Percentiles rank a stretch among this genome's conserved stretches.
Conservation (phyloP, 2,797 vertebrate species). For the Gadopsis bispinosus region DNA sequence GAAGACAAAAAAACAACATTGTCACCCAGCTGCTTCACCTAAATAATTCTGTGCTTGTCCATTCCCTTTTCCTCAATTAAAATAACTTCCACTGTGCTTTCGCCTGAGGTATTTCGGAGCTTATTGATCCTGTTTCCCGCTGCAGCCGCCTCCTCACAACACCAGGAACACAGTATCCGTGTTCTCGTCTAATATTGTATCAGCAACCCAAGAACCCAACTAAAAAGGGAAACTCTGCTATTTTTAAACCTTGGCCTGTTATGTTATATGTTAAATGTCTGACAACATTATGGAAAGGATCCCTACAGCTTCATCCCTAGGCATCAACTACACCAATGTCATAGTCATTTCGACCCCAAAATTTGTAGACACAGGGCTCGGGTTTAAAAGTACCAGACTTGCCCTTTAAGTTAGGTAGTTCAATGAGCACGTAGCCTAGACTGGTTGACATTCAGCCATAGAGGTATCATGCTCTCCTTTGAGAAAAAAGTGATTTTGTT, state of each 20-base stretch:
- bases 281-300: too few species aligned
- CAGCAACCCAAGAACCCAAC: not conserved
- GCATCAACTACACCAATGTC: too few species aligned
- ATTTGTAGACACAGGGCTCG: too few species aligned
- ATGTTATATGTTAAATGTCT: too few species aligned
- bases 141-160: constrained; percentile 33
- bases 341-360: too few species aligned
- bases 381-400: too few species aligned
- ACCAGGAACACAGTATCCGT: constrained; percentile 14
- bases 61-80: constrained; percentile 55
- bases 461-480: not conserved
- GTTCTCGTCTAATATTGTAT: constrained; percentile 8
- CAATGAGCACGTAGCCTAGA: not conserved
- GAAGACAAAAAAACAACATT: constrained; percentile 12
- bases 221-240: not conserved
- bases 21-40: not conserved
- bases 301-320: too few species aligned
- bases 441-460: not conserved
- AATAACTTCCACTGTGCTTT: constrained; percentile 40
- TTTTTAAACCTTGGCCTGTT: too few species aligned
- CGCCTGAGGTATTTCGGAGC: constrained; percentile 42
- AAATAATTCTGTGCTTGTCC: constrained; percentile 13
- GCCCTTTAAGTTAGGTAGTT: not conserved
- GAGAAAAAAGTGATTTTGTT: constrained; percentile 11
- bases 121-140: constrained; percentile 50